Conservation (phyloP, 2,888 invertebrate genomes). For the Nomada goodeniana region DNA sequence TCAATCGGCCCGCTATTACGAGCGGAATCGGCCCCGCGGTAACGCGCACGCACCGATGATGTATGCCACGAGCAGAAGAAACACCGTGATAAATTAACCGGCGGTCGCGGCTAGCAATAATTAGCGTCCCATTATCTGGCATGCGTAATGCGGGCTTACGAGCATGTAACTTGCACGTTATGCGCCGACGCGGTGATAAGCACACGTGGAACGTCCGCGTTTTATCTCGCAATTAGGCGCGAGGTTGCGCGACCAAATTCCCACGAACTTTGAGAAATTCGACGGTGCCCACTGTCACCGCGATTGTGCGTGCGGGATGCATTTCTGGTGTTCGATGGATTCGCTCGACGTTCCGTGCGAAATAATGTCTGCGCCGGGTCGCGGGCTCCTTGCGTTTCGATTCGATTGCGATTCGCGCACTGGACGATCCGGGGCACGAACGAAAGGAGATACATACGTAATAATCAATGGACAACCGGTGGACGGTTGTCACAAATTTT, state of each 20-base stretch:
- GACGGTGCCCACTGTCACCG: too few species aligned
- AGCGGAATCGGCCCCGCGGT: constrained; percentile 1
- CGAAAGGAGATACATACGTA: neutral
- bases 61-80: constrained; percentile 12
- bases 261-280: constrained; percentile 2
- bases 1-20: neutral
- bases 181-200: constrained; percentile 31
- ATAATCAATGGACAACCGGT: neutral
- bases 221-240: constrained; percentile 58
- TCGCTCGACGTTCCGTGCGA: too few species aligned
- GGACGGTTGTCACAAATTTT: constrained; percentile 24
- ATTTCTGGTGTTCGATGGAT: too few species aligned
- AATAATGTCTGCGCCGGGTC: too few species aligned
- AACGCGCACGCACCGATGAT: constrained; percentile 21
- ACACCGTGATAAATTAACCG: constrained; percentile 43
- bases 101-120: constrained; percentile 44
- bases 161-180: constrained; percentile 46
- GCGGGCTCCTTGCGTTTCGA: too few species aligned
- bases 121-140: constrained; percentile 53
- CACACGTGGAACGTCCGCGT: constrained; percentile 14
- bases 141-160: constrained; percentile 50
- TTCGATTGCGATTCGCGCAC: neutral
- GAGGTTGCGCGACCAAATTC: constrained; percentile 39
- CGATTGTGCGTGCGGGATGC: too few species aligned
- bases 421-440: neutral